phyloP scores from a whole-genome alignment of 1,140 invertebrate genomes.

The Formica exsecta region DNA sequence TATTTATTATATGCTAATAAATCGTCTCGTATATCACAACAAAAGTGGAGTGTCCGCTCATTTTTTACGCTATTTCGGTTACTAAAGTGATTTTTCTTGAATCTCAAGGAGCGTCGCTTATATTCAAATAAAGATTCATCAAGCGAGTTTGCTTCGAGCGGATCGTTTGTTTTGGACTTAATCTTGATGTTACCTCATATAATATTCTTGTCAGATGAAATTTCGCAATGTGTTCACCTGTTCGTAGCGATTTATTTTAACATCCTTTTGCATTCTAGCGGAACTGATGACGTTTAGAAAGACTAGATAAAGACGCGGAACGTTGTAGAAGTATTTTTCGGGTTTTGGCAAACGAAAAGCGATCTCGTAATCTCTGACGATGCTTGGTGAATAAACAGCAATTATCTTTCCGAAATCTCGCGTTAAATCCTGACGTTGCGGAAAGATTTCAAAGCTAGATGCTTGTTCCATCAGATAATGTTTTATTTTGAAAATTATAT shows the following conservation, averaged over 20 bases:
- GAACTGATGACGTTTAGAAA: slow-evolving; percentile 33
- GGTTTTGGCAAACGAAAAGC: slow-evolving; percentile 62
- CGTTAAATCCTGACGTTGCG: background rate
- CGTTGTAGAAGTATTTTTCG: slow-evolving; percentile 7
- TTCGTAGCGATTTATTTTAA: slow-evolving; percentile 36
- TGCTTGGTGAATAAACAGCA: slow-evolving; percentile 30
- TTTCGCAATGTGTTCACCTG: slow-evolving; percentile 50
- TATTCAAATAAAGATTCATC: too few species aligned
- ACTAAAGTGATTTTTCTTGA: background rate
- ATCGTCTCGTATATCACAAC: background rate
- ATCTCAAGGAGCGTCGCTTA: background rate
- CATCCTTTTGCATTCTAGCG: slow-evolving; percentile 8
- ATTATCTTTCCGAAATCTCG: slow-evolving; percentile 23
- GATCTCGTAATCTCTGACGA: slow-evolving; percentile 24
- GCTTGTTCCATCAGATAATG: slow-evolving; percentile 14
- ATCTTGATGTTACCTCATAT: slow-evolving; percentile 4
- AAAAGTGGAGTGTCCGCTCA: background rate
- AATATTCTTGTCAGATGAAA: slow-evolving; percentile 18
- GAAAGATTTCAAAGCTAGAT: slow-evolving; percentile 22
- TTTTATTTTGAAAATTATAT: slow-evolving; percentile 31
- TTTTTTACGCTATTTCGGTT: slow-evolving; percentile 29
- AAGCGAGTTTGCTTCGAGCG: background rate
- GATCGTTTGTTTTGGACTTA: slow-evolving; percentile 7
- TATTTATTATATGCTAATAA: background rate
- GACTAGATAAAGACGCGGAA: background rate